These are phyloP conservation scores for Pilophorus perplexus DNA, from an alignment of 2,888 invertebrate species.

Conservation along the genomic window DNA sequence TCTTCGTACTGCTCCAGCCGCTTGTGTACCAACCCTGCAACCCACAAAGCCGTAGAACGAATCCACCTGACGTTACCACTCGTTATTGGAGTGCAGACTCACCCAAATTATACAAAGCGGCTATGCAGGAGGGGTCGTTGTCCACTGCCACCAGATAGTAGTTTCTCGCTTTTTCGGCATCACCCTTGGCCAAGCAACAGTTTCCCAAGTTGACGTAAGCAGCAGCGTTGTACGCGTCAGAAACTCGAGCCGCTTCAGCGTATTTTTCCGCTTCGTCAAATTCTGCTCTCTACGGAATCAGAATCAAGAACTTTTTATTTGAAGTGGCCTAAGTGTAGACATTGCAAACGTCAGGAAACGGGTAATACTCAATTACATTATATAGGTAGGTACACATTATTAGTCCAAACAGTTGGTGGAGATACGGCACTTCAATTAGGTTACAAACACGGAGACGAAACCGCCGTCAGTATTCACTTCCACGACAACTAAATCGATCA, in stretches of 20 bases:
- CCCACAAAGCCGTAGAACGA: slow-evolving; percentile 20
- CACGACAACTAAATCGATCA: too few species aligned
- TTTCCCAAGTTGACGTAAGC: slow-evolving; percentile 85
- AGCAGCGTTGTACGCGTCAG: slow-evolving; percentile 58
- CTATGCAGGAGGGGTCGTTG: slow-evolving; percentile 76
- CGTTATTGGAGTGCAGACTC: neutral
- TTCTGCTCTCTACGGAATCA: slow-evolving; percentile 67
- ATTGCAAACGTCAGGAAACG: too few species aligned
- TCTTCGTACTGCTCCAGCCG: slow-evolving; percentile 67
- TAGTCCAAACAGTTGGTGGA: too few species aligned
- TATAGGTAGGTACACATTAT: too few species aligned
- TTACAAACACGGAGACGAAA: neutral
- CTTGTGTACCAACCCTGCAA: slow-evolving; percentile 66
- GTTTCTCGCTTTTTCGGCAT: slow-evolving; percentile 68
- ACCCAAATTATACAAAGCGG: slow-evolving; percentile 80
- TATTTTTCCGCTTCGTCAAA: slow-evolving; percentile 72
- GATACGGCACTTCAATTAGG: too few species aligned
- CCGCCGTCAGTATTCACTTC: too few species aligned
- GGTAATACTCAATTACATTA: too few species aligned
- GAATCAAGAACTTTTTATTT: neutral
- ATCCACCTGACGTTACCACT: neutral
- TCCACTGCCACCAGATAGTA: slow-evolving; percentile 73
- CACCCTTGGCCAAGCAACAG: slow-evolving; percentile 67
- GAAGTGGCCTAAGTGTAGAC: too few species aligned
- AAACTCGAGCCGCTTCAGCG: slow-evolving; percentile 69